phyloP scores from a whole-genome alignment of 2,113 vertebrate species.

The Bambusicola thoracicus region DNA sequence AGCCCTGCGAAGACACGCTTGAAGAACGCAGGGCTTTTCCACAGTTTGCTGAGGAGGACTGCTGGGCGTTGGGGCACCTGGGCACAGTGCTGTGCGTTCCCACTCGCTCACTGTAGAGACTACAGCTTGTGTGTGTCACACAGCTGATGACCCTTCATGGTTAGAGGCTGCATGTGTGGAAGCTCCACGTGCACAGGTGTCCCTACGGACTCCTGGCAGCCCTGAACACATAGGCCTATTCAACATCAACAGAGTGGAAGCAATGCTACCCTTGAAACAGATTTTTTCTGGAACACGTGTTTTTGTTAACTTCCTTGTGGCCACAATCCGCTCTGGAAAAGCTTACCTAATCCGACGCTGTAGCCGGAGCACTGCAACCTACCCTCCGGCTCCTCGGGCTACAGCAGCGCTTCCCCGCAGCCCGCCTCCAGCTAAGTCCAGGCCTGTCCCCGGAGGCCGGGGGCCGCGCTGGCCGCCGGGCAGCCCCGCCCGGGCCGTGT shows the following conservation, averaged over 20 bases:
- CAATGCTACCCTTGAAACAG: background rate
- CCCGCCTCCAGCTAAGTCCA: no score
- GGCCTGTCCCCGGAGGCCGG: no score
- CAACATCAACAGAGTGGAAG: background rate
- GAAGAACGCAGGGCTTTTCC: background rate
- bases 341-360: background rate
- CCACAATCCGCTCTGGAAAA: background rate
- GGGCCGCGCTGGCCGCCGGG: no score
- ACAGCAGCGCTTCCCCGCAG: background rate
- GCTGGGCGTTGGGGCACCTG: background rate
- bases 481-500: no score
- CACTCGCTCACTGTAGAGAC: background rate
- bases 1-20: background rate
- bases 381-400: background rate
- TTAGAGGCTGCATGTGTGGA: background rate
- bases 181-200: background rate
- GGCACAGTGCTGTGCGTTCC: background rate
- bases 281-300: background rate
- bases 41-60: background rate
- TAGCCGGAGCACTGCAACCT: background rate
- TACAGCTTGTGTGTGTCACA: background rate
- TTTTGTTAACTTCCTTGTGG: background rate
- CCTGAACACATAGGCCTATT: background rate
- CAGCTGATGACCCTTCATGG: fast-evolving
- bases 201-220: background rate